Evolutionary conservation across 2,113 vertebrate genomes (phyloP), one percentile per base, ranked within the genome.

Genomic region (Engraulis encrasicolus): DNA sequence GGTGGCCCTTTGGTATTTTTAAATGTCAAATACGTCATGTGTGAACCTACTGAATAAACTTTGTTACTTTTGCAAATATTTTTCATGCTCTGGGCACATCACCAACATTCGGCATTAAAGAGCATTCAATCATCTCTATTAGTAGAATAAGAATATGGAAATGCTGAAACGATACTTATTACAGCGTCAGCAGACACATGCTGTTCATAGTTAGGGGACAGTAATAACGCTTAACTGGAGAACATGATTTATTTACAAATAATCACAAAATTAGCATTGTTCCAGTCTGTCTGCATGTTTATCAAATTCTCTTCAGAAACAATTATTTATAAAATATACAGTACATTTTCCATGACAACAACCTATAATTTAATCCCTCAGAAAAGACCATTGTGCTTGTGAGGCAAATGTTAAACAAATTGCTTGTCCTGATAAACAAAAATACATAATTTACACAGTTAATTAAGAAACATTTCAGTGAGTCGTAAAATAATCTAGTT

Each of bases 211-310:
- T 5, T 34, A 31, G 14, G 27, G 12, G 34, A 74, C 31, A 74
- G 66, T 74, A 34, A 34, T 34, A 12, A 81, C 34, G 37, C 1
- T 11, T 18, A 80, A 17, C 34, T 14, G 86, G 84, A 79, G 91
- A 90, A 92, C 94, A 95, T 87, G 86, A 93, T 96, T 96, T 95
- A 95, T 95, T 95, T 93, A 95, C 92, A 96, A 95, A 94, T 91
- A 85, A 93, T 89, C 89, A 91, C 91, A 92, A 92, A 90, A 91
- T 92, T 90, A 88, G 87, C 89, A 92, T 93, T 88, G 88, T 92
- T 95, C 93, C 92, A 93, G 92, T 95, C 89, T 93, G 92, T 95
- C 89, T 93, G 87, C 88, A 90, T 91, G 88, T 90, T 93, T 95
- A 93, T 93, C 93, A 95, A 95, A 96, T 94, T 93, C 92, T 89